Base-by-base conservation (phyloP, 2,113 vertebrate species). In the Furnarius figulus region DNA sequence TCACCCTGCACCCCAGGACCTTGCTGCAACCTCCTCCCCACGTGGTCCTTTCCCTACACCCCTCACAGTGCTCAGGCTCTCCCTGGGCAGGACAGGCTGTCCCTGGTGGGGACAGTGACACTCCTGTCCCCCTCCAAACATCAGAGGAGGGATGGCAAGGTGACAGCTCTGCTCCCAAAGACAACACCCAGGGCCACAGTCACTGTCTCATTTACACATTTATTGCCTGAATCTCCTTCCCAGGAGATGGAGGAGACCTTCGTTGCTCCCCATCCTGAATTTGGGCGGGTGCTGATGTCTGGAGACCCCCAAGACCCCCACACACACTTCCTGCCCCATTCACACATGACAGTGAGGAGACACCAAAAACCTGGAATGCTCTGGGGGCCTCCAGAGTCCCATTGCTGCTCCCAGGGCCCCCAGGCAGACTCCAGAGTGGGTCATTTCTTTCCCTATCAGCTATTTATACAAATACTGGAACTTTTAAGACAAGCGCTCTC, bases 391-490 rank as follows among this genome's bases (percentile, higher is more conserved):
- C 85, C 58, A 16, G 49, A 1, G 55, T 30, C 56, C 31, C 47
- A 35, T 0, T 3, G 0, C 33, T 23, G 40, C 18, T 40, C 79
- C 12, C 59, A 44, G 28, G 55, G 66, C 44, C 63, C 56, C 85
- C 52, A 78, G 53, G 62, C 78, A 72, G 70, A 7, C 52, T 89
- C 70, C 91, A 46, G 63, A 44, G n/a, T 0, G 46, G 91, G 67
- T 74, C 25, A 47, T 58, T 66, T 86, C 87, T 92, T 84, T 81
- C 65, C 20, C 94, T 90, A 87, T 95, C 93, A 68, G 89, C 78
- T 90, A 67, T 92, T 97, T 93, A 92, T 84, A 89, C 94, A 89
- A 86, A 93, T 39, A 55, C 39, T 71, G 70, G 39, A 61, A 91
- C 84, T 90, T 92, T 62, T 76, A 77, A 93, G 76, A 47, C 35